phyloP scores from a whole-genome alignment of 2,797 vertebrate species.

The Spondyliosoma cantharus region DNA sequence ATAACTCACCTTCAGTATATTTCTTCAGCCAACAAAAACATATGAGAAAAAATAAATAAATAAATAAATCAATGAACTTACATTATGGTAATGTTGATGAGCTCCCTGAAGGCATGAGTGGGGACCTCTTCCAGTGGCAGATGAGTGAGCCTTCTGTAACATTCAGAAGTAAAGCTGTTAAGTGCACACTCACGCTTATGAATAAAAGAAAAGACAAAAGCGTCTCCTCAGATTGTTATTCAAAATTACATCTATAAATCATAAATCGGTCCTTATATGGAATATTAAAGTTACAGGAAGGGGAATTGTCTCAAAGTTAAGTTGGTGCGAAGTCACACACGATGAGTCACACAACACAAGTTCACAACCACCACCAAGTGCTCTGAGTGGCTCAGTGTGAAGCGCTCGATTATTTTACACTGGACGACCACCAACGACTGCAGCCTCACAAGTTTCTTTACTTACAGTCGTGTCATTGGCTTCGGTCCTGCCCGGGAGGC shows the following conservation, averaged over 20 bases:
- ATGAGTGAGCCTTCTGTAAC: conserved; percentile 76
- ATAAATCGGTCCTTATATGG: not conserved
- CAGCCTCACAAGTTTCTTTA: conserved; percentile 27
- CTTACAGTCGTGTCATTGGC: conserved; percentile 69
- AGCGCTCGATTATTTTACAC: not conserved
- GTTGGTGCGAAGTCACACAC: not conserved
- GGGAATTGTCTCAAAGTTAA: not conserved
- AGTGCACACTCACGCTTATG: not conserved
- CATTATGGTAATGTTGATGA: conserved; percentile 82
- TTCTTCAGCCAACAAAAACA: not conserved
- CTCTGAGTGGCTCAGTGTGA: not conserved
- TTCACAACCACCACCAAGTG: not conserved
- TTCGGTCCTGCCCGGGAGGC: conserved; percentile 39
- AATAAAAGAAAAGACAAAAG: conserved; percentile 2
- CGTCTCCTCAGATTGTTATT: conserved; percentile 3
- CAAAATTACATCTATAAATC: conserved; percentile 9
- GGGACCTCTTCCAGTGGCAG: conserved; percentile 78
- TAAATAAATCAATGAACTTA: conserved; percentile 62
- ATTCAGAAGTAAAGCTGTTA: conserved; percentile 30
- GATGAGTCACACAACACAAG: not conserved
- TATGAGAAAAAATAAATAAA: not conserved
- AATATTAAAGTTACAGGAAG: not conserved
- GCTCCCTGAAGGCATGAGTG: conserved; percentile 79
- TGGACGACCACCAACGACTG: not conserved
- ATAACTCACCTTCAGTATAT: not conserved